A percentile compares a stretch with the other conserved stretches of the same genome.
Evolutionary conservation across 2,113 vertebrate genomes (phyloP).

Genomic region (Megaptera novaeangliae): DNA sequence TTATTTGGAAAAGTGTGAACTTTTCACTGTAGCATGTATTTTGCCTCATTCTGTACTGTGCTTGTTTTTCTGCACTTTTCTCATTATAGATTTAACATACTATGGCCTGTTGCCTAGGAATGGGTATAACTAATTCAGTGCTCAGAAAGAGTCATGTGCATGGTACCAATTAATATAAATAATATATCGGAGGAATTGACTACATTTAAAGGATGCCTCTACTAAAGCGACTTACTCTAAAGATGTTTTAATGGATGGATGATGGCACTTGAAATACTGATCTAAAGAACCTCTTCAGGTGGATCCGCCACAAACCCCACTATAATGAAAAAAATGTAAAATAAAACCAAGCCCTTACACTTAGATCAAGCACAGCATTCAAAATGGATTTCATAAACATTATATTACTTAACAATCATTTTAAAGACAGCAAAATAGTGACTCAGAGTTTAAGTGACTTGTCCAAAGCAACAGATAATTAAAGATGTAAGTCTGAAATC

Average conservation of each 20-base stretch:
- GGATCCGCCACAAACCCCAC: background rate
- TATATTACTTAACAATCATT: background rate
- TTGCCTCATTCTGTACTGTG: background rate
- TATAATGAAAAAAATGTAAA: background rate
- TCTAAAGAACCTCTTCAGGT: background rate
- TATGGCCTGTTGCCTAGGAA: background rate
- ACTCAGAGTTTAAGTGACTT: background rate
- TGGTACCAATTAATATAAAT: background rate
- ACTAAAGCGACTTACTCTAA: background rate
- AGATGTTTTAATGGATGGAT: background rate
- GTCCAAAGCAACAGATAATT: background rate
- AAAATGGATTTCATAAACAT: background rate
- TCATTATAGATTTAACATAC: background rate
- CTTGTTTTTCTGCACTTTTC: background rate
- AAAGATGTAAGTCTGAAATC: background rate
- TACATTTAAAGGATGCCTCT: background rate
- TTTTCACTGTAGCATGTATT: background rate
- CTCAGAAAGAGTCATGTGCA: background rate
- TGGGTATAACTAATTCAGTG: background rate
- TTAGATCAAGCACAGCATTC: background rate
- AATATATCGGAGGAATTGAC: background rate
- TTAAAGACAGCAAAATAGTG: background rate
- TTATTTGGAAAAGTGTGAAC: background rate
- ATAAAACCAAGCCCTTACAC: background rate
- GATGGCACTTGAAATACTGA: background rate